Evolutionary conservation across 2,113 vertebrate species (phyloP).

Genomic region (Copsychus sechellarum): DNA sequence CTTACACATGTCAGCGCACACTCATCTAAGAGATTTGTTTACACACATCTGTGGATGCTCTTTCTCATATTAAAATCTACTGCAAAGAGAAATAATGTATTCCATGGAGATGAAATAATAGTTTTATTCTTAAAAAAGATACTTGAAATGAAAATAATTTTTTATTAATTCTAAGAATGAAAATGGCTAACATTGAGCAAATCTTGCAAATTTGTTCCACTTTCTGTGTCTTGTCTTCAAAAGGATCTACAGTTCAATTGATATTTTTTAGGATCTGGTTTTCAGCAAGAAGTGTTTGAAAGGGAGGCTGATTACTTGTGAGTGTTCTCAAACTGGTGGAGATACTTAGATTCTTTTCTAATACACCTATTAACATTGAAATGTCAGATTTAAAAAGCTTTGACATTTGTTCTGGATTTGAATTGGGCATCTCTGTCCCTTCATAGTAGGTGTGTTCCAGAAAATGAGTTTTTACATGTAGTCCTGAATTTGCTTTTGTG

Average conservation of each 20-base stretch:
- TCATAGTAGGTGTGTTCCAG: background rate
- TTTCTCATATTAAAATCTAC: background rate
- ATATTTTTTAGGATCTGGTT: background rate
- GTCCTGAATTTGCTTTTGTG: background rate
- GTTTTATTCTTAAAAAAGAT: background rate
- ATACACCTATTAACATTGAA: background rate
- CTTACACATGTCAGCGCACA: accelerated
- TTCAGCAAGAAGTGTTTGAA: background rate
- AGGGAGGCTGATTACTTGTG: background rate
- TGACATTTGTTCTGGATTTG: background rate
- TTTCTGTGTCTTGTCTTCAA: background rate
- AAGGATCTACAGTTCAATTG: background rate
- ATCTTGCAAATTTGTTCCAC: background rate
- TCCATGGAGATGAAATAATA: background rate
- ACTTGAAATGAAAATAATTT: background rate
- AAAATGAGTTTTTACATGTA: background rate
- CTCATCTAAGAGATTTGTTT: background rate
- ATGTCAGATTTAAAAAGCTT: background rate
- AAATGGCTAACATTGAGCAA: background rate
- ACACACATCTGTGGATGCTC: background rate
- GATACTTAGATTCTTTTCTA: background rate
- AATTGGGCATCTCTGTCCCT: background rate
- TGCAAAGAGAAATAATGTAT: background rate
- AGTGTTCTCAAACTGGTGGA: background rate
- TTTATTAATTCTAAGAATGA: background rate